These are phyloP conservation scores for Conchocele bisecta DNA, from an alignment of 2,888 invertebrate genomes.

Conservation along the genomic window DNA sequence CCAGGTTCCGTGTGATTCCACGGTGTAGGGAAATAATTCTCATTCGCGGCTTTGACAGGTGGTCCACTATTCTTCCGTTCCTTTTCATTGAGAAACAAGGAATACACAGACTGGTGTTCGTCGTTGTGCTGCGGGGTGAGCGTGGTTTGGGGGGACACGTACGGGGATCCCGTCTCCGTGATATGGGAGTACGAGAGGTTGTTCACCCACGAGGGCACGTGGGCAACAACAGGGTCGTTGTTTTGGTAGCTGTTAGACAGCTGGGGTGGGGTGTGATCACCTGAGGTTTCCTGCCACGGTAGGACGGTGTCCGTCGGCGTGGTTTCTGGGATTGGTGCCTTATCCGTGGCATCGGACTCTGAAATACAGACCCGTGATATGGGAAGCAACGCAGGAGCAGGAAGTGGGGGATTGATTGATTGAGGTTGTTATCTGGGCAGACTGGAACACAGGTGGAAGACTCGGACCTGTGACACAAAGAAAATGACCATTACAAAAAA, in stretches of 20 bases:
- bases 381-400: too few relatives aligned
- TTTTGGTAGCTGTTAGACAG: conserved; percentile 86
- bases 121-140: conserved; percentile 57
- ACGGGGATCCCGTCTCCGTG: conserved; percentile 74
- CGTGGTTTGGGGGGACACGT: conserved; percentile 73
- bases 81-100: conserved; percentile 62
- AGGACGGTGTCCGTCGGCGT: conserved; percentile 44
- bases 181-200: conserved; percentile 92
- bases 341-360: too few relatives aligned
- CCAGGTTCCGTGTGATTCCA: conserved; percentile 53
- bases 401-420: too few relatives aligned
- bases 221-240: conserved; percentile 85
- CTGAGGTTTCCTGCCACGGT: conserved; percentile 40
- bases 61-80: conserved; percentile 14
- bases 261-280: conserved; percentile 44
- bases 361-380: too few relatives aligned
- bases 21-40: conserved; percentile 58
- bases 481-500: too few relatives aligned
- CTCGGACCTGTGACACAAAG: too few relatives aligned
- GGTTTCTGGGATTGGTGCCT: conserved; percentile 32
- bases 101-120: conserved; percentile 65
- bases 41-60: conserved; percentile 23
- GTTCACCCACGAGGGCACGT: conserved; percentile 97
- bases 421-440: too few relatives aligned
- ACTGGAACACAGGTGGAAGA: too few relatives aligned